A percentile compares a stretch with the other conserved stretches of the same genome.
phyloP scores from a whole-genome alignment of 2,888 invertebrate genomes.

The Caradrina clavipalpis region DNA sequence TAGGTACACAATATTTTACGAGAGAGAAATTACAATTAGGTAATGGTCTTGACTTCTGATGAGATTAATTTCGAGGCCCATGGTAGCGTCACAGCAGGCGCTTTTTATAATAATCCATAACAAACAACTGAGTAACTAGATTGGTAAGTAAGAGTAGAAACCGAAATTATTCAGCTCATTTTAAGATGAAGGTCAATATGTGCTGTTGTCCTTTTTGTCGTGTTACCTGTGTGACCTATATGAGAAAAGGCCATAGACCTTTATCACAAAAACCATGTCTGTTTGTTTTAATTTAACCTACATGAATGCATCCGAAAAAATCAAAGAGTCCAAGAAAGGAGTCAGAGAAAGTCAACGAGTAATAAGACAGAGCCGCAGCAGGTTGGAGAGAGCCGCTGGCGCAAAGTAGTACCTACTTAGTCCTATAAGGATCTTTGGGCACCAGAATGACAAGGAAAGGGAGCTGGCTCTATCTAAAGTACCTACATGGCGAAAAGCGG shows the following conservation, averaged over 20 bases:
- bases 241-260: not conserved
- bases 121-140: not conserved
- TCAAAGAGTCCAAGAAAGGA: no score
- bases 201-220: not conserved
- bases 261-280: no score
- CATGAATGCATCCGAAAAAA: no score
- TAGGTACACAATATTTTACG: slow-evolving; percentile 7
- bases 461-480: no score
- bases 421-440: no score
- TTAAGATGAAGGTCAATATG: slow-evolving; percentile 1
- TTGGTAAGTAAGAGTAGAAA: not conserved
- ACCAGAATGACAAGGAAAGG: no score
- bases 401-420: no score
- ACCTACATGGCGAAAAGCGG: no score
- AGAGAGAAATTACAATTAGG: slow-evolving; percentile 4
- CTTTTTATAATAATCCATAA: slow-evolving; percentile 16
- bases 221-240: not conserved
- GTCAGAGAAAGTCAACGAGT: no score
- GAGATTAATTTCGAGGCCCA: slow-evolving; percentile 34
- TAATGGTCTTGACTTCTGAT: slow-evolving; percentile 5
- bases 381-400: no score
- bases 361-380: no score
- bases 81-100: slow-evolving; percentile 5
- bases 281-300: no score
- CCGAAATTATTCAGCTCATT: slow-evolving; percentile 4